Conservation (phyloP, 2,113 vertebrate genomes). For the Passer domesticus region DNA sequence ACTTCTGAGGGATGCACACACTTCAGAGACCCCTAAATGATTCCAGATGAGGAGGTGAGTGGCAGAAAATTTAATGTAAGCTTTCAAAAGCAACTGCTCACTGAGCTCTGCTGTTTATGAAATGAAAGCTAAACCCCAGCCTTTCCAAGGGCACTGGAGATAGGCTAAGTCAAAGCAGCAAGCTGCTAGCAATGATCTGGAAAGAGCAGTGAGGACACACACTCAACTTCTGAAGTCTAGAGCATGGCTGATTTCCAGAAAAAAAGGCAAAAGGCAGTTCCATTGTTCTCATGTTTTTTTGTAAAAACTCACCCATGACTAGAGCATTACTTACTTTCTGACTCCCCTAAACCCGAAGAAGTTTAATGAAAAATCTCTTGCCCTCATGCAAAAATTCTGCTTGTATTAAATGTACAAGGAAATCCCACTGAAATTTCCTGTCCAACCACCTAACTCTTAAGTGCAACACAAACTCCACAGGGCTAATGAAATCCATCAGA, state of each 20-base stretch:
- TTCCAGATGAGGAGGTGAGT: slow-evolving; percentile 70
- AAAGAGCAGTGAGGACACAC: background rate
- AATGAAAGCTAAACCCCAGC: slow-evolving; percentile 32
- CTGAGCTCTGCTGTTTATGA: slow-evolving; percentile 44
- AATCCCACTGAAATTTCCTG: background rate
- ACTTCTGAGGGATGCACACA: slow-evolving; percentile 49
- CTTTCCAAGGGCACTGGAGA: slow-evolving; percentile 8
- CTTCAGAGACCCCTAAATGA: slow-evolving; percentile 58
- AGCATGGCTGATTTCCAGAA: background rate
- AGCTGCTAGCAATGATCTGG: background rate
- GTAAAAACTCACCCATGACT: background rate
- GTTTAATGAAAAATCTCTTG: background rate
- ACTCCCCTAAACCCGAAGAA: background rate
- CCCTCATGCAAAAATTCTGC: background rate
- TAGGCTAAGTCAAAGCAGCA: background rate
- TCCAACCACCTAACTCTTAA: background rate
- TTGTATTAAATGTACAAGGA: background rate
- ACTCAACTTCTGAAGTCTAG: background rate
- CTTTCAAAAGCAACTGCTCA: slow-evolving; percentile 70
- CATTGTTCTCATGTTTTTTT: background rate
- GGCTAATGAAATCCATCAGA: slow-evolving; percentile 1
- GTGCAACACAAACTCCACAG: background rate
- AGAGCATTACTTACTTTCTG: background rate
- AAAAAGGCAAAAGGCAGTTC: background rate
- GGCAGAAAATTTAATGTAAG: slow-evolving; percentile 68